Evolutionary conservation across 1,140 invertebrate species (phyloP), one percentile per base, ranked within the genome.

Genomic region (Sinonovacula constricta): DNA sequence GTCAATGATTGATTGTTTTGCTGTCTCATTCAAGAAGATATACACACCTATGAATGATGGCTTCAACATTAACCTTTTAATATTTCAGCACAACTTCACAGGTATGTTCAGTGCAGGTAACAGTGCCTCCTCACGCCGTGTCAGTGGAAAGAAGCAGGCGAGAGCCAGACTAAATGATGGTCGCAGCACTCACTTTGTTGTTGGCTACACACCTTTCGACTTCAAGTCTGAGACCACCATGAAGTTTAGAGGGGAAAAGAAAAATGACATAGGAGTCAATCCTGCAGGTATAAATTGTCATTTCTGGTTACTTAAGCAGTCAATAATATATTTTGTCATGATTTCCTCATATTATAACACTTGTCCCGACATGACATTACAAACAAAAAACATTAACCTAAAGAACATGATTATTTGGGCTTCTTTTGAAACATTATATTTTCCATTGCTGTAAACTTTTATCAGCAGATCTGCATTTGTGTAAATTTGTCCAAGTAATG

Each of bases 21-120:
- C 22, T n/a, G 1, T 1, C 18, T 22, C 15, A 59, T 59, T 59
- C 24, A 59, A 14, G 15, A 10, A 59, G 26, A 10, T 30, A 59
- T 18, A 26, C 15, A 26, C 12, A 31, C n/a, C 3, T n/a, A 28
- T 22, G 34, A 22, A 33, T 31, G 39, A 31, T 15, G 62, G 45
- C 1, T 22, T 62, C n/a, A 36, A 39, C 5, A 22, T 62, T n/a
- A 39, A 34, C 34, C 30, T 34, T 5, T 0, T 39, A 26, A n/a
- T 45, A 3, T 59, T 76, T 76, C 78, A 87, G 85, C 82, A 84
- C 56, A 87, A 84, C 49, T 87, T 79, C 67, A 65, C 79, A 24
- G 85, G 85, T 26, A 78, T 80, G 0, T 62, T 81, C 3, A 80
- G 76, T 34, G 39, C 66, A 1, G 85, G 85, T 18, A 36, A 53